Conservation (phyloP, 2,797 vertebrate species). For the Morus bassanus region DNA sequence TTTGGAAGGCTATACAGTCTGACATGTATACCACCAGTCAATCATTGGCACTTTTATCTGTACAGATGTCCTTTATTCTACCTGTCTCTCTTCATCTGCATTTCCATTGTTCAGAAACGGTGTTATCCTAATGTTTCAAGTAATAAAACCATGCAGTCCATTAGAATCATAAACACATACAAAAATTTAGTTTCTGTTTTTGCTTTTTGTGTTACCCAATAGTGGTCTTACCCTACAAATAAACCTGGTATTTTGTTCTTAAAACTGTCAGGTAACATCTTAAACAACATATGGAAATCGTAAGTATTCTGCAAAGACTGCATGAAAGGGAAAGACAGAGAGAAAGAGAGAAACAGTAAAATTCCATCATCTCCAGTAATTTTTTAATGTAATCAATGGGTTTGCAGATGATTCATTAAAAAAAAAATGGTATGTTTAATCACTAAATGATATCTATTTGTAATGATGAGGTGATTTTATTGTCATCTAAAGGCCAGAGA, state of each 20-base stretch:
- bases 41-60: background rate
- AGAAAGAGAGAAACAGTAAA: slow-evolving; percentile 38
- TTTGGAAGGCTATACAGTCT: background rate
- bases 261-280: slow-evolving; percentile 16
- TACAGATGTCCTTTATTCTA: slow-evolving; percentile 17
- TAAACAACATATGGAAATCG: slow-evolving; percentile 1
- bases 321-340: slow-evolving; percentile 22
- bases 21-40: background rate
- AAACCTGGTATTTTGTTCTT: slow-evolving; percentile 2
- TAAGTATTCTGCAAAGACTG: slow-evolving; percentile 38
- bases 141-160: background rate
- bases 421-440: slow-evolving; percentile 32
- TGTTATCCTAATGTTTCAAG: background rate
- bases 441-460: slow-evolving; percentile 39
- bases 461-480: slow-evolving; percentile 33
- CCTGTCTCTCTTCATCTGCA: background rate
- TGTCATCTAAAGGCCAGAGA: slow-evolving; percentile 24
- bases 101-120: background rate
- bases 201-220: background rate
- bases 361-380: slow-evolving; percentile 1
- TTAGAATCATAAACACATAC: background rate
- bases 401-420: slow-evolving; percentile 37
- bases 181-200: background rate
- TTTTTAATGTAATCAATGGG: slow-evolving; percentile 7
- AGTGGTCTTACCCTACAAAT: background rate